Base-by-base conservation (phyloP, 1,140 invertebrate species). In the Leptinotarsa lineolata region DNA sequence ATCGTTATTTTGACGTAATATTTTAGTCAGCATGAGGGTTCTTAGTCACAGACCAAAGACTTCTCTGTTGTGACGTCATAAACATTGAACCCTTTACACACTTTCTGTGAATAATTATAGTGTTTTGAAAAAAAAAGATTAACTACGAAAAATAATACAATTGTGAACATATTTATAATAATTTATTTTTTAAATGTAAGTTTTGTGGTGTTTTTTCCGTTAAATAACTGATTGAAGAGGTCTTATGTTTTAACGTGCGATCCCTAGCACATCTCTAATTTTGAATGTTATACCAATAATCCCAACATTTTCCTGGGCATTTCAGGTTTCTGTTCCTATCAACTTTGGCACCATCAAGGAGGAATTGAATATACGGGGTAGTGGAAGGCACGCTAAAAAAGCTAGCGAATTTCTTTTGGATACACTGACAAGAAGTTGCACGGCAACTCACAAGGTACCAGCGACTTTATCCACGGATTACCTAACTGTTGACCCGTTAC, bases 401-500 rank as follows among this genome's bases (percentile, higher is more conserved):
- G 18, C 22, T 13, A 39, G 18, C 11, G 24, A 20, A 4, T 18
- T 20, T 13, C 13, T 44, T 16, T 45, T 67, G 18, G 18, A 67
- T 20, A 30, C 44, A 22, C 12, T 63, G 21, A 22, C 61, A 21
- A 22, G 20, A 21, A 63, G 13, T 15, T 59, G 46, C 24, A 5
- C n/a, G 13, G 11, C 69, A 15, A 45, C 58, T 15, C 18, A 60
- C 15, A 39, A 74, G 20, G 45, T 68, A 4, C 68, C 69, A 20
- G 39, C 59, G 13, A 18, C 30, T 13, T 64, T 79, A 66, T 81
- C 78, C 2, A 63, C 44, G 21, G 76, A 80, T 45, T 73, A 75
- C 30, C 18, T 81, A 39, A 45, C 64, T 3, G 12, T 81, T 21
- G 54, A 75, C n/a, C 54, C 76, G 5, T 72, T 79, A 45, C 64